Conservation (phyloP, 2,113 vertebrate species). For the Astur gentilis region DNA sequence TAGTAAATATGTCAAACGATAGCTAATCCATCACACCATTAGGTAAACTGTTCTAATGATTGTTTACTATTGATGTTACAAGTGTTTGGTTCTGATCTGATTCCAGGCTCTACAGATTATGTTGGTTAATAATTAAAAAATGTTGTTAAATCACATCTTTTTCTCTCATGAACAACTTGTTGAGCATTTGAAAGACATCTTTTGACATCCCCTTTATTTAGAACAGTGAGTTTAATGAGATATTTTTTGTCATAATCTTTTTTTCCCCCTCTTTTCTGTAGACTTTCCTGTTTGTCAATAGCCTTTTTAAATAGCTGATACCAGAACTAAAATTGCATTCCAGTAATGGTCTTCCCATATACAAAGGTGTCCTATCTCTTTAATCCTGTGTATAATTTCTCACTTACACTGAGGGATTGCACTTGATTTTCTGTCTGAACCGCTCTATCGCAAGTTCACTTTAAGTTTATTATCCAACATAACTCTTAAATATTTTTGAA, state of each 20-base stretch:
- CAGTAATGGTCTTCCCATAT: neutral
- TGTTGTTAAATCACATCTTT: neutral
- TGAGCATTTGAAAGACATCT: neutral
- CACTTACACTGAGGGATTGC: neutral
- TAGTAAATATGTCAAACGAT: slow-evolving; percentile 8
- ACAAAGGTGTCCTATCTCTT: neutral
- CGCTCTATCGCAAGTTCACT: neutral
- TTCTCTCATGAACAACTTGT: neutral
- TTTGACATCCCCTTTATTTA: neutral
- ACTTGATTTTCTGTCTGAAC: neutral
- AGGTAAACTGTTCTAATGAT: slow-evolving; percentile 17
- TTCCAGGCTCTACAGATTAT: neutral
- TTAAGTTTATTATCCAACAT: neutral
- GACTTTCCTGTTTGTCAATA: neutral
- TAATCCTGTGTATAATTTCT: neutral
- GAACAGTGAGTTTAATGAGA: neutral
- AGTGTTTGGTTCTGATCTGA: neutral
- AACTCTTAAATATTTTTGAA: neutral
- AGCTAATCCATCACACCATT: slow-evolving; percentile 30
- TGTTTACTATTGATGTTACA: neutral
- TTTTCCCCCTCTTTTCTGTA: neutral
- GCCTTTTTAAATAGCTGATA: neutral
- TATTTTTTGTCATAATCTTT: neutral
- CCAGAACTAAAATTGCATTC: neutral
- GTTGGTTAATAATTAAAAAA: neutral